phyloP scores from a whole-genome alignment of 1,140 invertebrate species.

The Campodea augens region DNA sequence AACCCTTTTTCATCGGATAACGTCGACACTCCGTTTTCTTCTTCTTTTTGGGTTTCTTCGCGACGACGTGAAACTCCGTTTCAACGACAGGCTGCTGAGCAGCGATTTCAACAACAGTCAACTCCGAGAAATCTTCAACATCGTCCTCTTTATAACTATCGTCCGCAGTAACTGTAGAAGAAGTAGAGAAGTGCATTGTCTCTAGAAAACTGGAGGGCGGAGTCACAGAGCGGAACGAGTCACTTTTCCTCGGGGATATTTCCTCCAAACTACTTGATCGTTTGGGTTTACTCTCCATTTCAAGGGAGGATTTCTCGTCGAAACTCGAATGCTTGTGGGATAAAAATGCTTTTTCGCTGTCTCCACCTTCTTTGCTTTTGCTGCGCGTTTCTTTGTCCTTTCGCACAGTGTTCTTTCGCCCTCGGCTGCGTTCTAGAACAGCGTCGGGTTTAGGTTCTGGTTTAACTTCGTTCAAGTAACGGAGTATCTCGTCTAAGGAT shows the following conservation, averaged over 20 bases:
- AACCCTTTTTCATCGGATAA: conserved; percentile 2
- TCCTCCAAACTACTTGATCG: conserved; percentile 48
- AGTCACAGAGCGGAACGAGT: conserved; percentile 14
- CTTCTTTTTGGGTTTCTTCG: conserved; percentile 47
- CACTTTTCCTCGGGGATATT: conserved; percentile 43
- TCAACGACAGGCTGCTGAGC: conserved; percentile 13
- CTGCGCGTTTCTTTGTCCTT: conserved; percentile 4
- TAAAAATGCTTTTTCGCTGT: neutral
- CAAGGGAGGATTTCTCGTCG: conserved; percentile 1
- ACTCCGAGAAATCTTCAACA: neutral
- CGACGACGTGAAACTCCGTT: conserved; percentile 45
- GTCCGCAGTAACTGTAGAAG: too few species aligned
- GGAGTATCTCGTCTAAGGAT: conserved; percentile 32
- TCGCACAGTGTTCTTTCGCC: neutral
- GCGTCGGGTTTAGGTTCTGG: neutral
- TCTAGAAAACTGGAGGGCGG: neutral
- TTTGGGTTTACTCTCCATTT: conserved; percentile 21
- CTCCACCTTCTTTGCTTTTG: neutral
- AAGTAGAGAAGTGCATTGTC: too few species aligned
- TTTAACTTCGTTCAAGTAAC: conserved; percentile 24
- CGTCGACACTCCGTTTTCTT: conserved; percentile 22
- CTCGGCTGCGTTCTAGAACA: neutral
- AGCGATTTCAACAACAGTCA: neutral
- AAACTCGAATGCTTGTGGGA: too few species aligned
- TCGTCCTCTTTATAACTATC: neutral